Evolutionary conservation across 2,113 vertebrate genomes (phyloP).

Genomic region (Larimichthys crocea): DNA sequence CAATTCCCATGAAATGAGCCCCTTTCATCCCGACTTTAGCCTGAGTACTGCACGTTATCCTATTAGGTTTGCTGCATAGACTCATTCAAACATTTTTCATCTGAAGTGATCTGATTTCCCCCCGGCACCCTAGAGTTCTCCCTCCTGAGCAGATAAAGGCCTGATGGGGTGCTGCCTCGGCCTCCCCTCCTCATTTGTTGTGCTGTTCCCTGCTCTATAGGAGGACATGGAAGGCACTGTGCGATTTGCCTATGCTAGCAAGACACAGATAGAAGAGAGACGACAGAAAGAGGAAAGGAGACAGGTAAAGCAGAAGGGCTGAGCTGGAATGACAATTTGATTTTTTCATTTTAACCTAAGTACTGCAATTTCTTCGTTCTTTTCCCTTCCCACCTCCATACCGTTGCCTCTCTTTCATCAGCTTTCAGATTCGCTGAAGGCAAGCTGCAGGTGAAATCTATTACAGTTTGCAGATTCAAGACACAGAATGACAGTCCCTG

Average conservation of each 20-base stretch:
- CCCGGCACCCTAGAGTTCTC: slow-evolving; percentile 24
- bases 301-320: not conserved
- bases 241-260: slow-evolving; percentile 20
- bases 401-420: slow-evolving; percentile 41
- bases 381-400: not conserved
- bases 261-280: not conserved
- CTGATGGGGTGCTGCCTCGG: slow-evolving; percentile 10
- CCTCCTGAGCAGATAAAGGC: slow-evolving; percentile 50
- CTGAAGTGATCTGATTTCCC: slow-evolving; percentile 53
- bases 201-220: slow-evolving; percentile 13
- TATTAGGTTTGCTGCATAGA: slow-evolving; percentile 30
- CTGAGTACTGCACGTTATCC: slow-evolving; percentile 33
- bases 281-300: not conserved
- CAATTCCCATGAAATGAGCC: slow-evolving; percentile 48
- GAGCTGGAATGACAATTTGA: slow-evolving; percentile 32
- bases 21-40: slow-evolving; percentile 49
- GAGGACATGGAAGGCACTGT: slow-evolving; percentile 36
- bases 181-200: slow-evolving; percentile 42
- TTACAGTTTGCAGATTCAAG: slow-evolving; percentile 57
- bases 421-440: slow-evolving; percentile 51
- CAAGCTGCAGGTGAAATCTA: slow-evolving; percentile 55
- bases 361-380: slow-evolving; percentile 3
- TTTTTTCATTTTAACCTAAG: slow-evolving; percentile 32
- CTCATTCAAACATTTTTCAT: slow-evolving; percentile 44
- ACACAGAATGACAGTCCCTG: slow-evolving; percentile 10